Conservation (phyloP, 2,888 invertebrate species). For the Drosophila multiciliata region DNA sequence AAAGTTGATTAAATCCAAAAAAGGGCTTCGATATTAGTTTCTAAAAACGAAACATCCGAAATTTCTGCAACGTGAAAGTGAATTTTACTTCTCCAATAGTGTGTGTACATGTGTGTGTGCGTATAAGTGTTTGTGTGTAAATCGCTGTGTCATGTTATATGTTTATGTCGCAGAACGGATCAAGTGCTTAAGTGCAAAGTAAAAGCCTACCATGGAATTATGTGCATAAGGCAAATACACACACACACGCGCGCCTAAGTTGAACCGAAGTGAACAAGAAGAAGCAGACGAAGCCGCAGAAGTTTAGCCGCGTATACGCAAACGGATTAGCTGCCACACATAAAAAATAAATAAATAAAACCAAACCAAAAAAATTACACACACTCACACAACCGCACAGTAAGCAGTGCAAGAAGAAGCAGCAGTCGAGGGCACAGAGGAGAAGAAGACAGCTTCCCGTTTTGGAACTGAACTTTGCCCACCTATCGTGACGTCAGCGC, state of each 20-base stretch:
- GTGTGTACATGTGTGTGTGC: slow-evolving; percentile 1
- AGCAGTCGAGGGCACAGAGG: not conserved
- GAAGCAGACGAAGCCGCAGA: slow-evolving; percentile 41
- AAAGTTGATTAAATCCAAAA: slow-evolving; percentile 34
- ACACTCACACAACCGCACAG: slow-evolving; percentile 28
- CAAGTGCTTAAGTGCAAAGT: slow-evolving; percentile 74
- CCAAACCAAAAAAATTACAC: slow-evolving; percentile 20
- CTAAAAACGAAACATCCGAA: slow-evolving; percentile 22
- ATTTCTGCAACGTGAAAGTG: slow-evolving; percentile 13
- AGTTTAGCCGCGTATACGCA: slow-evolving; percentile 58
- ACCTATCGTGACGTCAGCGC: slow-evolving; percentile 65
- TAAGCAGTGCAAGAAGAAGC: slow-evolving; percentile 21
- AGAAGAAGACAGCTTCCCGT: slow-evolving; percentile 39
- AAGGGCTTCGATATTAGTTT: slow-evolving; percentile 15
- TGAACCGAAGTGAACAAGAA: slow-evolving; percentile 32
- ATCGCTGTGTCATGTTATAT: slow-evolving; percentile 76
- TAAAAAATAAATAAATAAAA: slow-evolving; percentile 27
- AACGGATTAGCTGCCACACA: slow-evolving; percentile 72
- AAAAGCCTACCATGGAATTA: slow-evolving; percentile 74
- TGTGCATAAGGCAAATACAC: slow-evolving; percentile 66
- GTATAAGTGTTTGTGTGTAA: slow-evolving; percentile 34
- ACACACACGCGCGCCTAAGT: slow-evolving; percentile 51
- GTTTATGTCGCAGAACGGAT: slow-evolving; percentile 71
- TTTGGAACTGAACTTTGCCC: slow-evolving; percentile 36
- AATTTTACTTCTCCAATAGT: slow-evolving; percentile 8